Conservation (phyloP, 2,888 invertebrate genomes). For the Chrysina gloriosa region DNA sequence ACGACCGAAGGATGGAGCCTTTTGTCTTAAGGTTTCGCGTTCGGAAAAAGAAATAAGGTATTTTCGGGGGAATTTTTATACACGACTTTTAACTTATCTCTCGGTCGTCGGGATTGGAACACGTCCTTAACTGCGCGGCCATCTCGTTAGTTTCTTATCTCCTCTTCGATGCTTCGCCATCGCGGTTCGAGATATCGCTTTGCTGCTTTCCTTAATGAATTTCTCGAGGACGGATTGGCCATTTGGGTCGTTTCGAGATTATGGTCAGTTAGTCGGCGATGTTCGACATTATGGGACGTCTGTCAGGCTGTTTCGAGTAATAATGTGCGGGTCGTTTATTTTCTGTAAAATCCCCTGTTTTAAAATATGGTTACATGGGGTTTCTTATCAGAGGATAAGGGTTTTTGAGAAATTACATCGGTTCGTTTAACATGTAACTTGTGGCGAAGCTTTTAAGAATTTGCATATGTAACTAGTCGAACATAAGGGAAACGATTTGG, state of each 20-base stretch:
- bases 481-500: too few relatives aligned
- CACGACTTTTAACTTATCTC: conserved; percentile 63
- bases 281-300: conserved; percentile 11
- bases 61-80: conserved; percentile 64
- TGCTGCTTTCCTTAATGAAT: conserved; percentile 20
- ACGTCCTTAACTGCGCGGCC: conserved; percentile 26
- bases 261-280: not conserved
- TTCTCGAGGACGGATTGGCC: not conserved
- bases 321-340: not conserved
- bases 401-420: too few relatives aligned
- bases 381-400: too few relatives aligned
- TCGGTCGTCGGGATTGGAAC: conserved; percentile 32
- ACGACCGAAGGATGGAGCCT: not conserved
- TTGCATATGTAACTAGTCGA: too few relatives aligned
- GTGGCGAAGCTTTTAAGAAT: too few relatives aligned
- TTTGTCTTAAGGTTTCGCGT: not conserved
- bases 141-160: conserved; percentile 37
- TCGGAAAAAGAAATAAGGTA: conserved; percentile 46
- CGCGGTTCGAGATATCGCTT: not conserved
- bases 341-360: not conserved
- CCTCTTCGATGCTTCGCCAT: conserved; percentile 19
- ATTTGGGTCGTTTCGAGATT: not conserved
- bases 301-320: conserved; percentile 2
- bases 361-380: too few relatives aligned
- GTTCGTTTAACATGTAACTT: too few relatives aligned